Percentiles rank a stretch among this genome's conserved stretches.
Conservation (phyloP, 2,888 invertebrate genomes). For the Malthinus seriepunctatus region DNA sequence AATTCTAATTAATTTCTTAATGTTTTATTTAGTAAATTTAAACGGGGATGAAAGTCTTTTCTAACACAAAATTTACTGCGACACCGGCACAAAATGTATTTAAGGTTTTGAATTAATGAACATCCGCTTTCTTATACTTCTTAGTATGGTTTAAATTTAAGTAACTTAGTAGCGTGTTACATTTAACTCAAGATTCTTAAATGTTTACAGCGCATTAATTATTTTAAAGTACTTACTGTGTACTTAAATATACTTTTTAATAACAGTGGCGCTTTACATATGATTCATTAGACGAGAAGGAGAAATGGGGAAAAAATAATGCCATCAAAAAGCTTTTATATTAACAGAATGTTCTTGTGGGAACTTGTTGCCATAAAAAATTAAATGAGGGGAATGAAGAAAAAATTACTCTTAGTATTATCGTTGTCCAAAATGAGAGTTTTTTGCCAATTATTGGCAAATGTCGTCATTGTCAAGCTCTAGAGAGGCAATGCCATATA, state of each 20-base stretch:
- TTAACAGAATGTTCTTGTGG: too few species aligned
- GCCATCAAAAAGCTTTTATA: too few species aligned
- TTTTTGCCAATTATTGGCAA: too few species aligned
- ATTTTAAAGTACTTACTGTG: constrained; percentile 18
- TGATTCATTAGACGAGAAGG: too few species aligned
- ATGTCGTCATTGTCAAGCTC: too few species aligned
- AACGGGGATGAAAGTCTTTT: neutral
- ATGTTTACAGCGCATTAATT: constrained; percentile 25
- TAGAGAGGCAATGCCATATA: too few species aligned
- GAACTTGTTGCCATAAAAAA: too few species aligned
- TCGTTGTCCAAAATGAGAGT: too few species aligned
- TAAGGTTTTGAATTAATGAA: constrained; percentile 16
- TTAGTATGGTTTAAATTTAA: constrained; percentile 16
- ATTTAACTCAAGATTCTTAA: constrained; percentile 18
- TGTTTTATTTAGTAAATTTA: constrained; percentile 4
- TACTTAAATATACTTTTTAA: constrained; percentile 2
- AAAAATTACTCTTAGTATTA: too few species aligned
- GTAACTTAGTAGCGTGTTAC: constrained; percentile 16
- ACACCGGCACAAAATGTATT: constrained; percentile 14
- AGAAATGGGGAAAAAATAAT: too few species aligned
- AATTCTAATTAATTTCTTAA: neutral
- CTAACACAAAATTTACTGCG: neutral
- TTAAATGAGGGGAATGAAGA: too few species aligned
- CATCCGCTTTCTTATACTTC: constrained; percentile 21
- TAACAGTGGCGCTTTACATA: too few species aligned